A percentile compares a stretch with the other conserved stretches of the same genome.
Conservation (phyloP, 2,113 vertebrate genomes). For the Acanthisitta chloris region DNA sequence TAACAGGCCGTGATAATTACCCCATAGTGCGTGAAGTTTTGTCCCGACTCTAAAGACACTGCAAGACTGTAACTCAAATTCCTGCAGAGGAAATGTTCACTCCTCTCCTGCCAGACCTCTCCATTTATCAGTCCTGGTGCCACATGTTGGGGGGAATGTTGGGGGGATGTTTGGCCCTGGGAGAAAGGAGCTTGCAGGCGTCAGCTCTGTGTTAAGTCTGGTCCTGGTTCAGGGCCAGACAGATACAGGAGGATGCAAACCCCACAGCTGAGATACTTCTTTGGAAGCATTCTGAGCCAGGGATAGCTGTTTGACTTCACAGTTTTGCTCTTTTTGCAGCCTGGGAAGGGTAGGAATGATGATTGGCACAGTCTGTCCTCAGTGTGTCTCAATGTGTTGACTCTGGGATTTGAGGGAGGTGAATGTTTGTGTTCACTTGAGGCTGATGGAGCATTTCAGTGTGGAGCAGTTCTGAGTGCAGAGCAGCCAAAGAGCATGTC, state of each 20-base stretch:
- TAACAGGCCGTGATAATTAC: not conserved
- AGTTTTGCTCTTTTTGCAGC: not conserved
- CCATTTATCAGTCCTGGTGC: not conserved
- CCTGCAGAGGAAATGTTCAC: not conserved
- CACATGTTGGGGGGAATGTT: rapidly evolving
- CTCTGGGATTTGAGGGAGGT: not conserved
- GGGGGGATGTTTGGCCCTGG: not conserved
- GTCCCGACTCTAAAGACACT: not conserved
- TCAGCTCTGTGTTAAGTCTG: not conserved
- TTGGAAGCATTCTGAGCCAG: not conserved
- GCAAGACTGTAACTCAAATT: not conserved
- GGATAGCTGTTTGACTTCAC: not conserved
- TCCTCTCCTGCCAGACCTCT: not conserved
- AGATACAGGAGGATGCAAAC: not conserved
- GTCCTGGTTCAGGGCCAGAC: not conserved
- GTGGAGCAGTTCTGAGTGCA: not conserved
- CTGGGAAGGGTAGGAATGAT: not conserved
- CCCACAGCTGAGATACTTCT: not conserved
- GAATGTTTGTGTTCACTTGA: not conserved
- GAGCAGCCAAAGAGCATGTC: not conserved
- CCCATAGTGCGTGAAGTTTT: not conserved
- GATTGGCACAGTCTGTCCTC: not conserved
- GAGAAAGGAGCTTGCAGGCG: not conserved
- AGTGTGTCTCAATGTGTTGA: rapidly evolving
- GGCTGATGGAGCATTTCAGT: not conserved